Base-by-base conservation (phyloP, 2,888 invertebrate genomes). In the Bedellia somnulentella region DNA sequence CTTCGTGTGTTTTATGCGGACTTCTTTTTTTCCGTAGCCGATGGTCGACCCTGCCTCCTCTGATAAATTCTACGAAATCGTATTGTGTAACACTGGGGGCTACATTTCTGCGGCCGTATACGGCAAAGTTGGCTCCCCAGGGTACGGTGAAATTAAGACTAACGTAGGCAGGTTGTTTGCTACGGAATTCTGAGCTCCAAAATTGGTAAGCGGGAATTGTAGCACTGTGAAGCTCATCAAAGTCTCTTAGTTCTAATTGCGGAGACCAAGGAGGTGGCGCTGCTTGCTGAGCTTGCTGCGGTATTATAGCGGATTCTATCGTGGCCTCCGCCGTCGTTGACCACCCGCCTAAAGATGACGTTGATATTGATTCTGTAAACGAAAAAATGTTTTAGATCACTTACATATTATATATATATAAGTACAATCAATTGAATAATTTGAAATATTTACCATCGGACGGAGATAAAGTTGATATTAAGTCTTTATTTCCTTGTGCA, bases 81-180 rank as follows among this genome's bases (percentile, higher is more conserved):
- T 96, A 93, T 68, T 94, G 93, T 38, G 96, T 95, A 49, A 97
- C 92, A 54, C 96, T 93, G 9, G 98, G 98, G 18, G 93, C 91
- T 31, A 93, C 91, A 67, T 95, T 96, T 46, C 94, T 83, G 42
- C 97, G 81, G 16, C 95, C 95, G 63, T 97, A 95, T 37, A 98
- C 88, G 29, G 96, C 98, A 53, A 98, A 92, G 70, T 92, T 93
- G 30, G 91, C 90, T 45, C 91, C 91, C 89, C 92, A 91, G 25
- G 93, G 92, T 47, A 93, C 79, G 35, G 91, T 92, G 56, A 93
- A 87, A 70, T 93, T 93, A 68, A 92, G 82, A 47, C 88, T 82
- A 52, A 92, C 88, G 58, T 90, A 91, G 38, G 90, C 89, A 39
- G 90, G 90, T 63, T 91, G 90, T 63, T 91, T 91, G 76, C 90